Evolutionary conservation across 2,888 invertebrate species (phyloP).

Genomic region (Dryococelus australis): DNA sequence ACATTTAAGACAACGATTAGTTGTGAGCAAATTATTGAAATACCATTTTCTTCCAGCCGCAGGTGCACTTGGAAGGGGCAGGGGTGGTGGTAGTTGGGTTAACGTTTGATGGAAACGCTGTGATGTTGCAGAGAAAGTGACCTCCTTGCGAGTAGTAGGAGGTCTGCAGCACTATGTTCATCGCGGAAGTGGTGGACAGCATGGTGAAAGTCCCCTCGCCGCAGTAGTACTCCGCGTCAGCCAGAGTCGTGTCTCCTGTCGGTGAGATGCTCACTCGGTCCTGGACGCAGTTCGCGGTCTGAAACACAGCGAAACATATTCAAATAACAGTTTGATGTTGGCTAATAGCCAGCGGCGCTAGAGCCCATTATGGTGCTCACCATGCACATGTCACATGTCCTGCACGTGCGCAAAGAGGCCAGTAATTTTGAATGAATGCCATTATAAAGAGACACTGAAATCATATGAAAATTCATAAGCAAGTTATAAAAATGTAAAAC

Average conservation of each 20-base stretch:
- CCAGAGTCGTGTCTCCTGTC: background rate
- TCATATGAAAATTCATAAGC: no score
- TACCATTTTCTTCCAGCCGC: slow-evolving; percentile 17
- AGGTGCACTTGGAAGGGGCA: background rate
- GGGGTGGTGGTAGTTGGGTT: background rate
- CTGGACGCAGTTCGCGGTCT: background rate
- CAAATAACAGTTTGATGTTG: no score
- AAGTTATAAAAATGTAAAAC: no score
- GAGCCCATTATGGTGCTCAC: no score
- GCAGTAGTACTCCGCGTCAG: slow-evolving; percentile 24
- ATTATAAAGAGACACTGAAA: no score
- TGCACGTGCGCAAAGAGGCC: no score
- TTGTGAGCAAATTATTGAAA: no score
- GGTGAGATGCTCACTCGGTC: slow-evolving; percentile 13
- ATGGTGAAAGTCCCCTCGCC: background rate
- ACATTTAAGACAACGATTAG: no score
- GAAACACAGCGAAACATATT: background rate
- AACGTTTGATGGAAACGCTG: background rate
- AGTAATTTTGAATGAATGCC: no score
- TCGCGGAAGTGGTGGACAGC: background rate
- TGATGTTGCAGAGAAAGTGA: slow-evolving; percentile 8
- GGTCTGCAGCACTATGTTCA: slow-evolving; percentile 11
- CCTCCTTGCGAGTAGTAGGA: slow-evolving; percentile 22
- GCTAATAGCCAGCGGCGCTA: no score
- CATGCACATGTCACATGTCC: no score